Evolutionary conservation across 2,113 vertebrate species (phyloP).

Genomic region (Syngnathoides biaculeatus): DNA sequence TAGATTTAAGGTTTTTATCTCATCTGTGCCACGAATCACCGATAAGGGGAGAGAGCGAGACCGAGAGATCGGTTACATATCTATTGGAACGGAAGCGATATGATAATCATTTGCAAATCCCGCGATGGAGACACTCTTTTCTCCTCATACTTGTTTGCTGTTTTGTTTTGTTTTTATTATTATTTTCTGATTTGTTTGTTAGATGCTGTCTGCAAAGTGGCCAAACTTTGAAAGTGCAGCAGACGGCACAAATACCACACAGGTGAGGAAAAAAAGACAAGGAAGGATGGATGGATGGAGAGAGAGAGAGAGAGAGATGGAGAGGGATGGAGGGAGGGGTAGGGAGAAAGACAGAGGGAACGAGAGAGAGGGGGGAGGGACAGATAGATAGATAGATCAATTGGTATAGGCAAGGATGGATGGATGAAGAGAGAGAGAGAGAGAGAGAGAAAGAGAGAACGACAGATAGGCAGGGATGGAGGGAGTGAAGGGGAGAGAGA

Average conservation of each 20-base stretch:
- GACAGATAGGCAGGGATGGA: too few species aligned
- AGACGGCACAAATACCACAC: background rate
- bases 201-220: slow-evolving; percentile 30
- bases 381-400: too few species aligned
- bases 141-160: slow-evolving; percentile 39
- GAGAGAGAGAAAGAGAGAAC: too few species aligned
- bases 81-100: slow-evolving; percentile 58
- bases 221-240: background rate
- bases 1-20: slow-evolving; percentile 62
- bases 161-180: slow-evolving; percentile 25
- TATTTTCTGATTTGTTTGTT: slow-evolving; percentile 38
- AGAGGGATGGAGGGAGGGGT: too few species aligned
- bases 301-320: background rate
- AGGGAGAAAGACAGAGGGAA: too few species aligned
- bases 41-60: slow-evolving; percentile 42
- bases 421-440: too few species aligned
- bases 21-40: slow-evolving; percentile 53
- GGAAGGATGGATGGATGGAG: too few species aligned
- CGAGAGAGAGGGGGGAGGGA: too few species aligned
- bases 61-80: slow-evolving; percentile 25
- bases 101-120: slow-evolving; percentile 49
- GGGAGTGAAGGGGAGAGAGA: too few species aligned
- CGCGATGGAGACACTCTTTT: slow-evolving; percentile 45
- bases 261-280: too few species aligned
- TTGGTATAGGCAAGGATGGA: too few species aligned